A percentile compares a stretch with the other conserved stretches of the same genome.
Evolutionary conservation across 2,113 vertebrate genomes (phyloP).

Genomic region (Ophthalmolycus amberensis): DNA sequence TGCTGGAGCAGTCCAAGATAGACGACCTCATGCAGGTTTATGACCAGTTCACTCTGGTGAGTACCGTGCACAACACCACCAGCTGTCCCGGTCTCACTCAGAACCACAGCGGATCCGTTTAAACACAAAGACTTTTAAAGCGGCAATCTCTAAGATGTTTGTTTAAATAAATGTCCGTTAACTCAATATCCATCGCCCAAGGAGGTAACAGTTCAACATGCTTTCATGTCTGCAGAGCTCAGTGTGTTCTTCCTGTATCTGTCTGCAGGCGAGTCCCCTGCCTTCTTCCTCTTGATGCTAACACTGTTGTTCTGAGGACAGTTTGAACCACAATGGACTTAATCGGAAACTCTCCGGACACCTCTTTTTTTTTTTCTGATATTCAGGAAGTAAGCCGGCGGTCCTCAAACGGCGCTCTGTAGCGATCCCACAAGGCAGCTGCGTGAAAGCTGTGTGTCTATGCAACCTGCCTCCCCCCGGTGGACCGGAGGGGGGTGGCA

Average conservation of each 20-base stretch:
- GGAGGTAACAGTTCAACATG: too few species aligned
- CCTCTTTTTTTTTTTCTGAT: conserved; percentile 89
- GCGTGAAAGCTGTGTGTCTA: conserved; percentile 98
- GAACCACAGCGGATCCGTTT: not conserved
- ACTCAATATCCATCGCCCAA: not conserved
- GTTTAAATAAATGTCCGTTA: too few species aligned
- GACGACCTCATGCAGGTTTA: conserved; percentile 98
- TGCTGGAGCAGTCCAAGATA: conserved; percentile 98
- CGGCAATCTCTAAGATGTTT: not conserved
- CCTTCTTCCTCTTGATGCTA: conserved; percentile 95
- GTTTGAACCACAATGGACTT: conserved; percentile 75
- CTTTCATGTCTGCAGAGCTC: too few species aligned
- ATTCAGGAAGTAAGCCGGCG: conserved; percentile 98
- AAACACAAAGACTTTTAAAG: not conserved
- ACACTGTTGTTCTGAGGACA: conserved; percentile 86
- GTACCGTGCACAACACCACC: conserved; percentile 62
- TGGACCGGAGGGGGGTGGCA: conserved; percentile 87
- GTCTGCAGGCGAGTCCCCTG: conserved; percentile 92
- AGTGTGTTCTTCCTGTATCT: conserved; percentile 10
- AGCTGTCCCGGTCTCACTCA: not conserved
- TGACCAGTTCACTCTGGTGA: conserved; percentile 99
- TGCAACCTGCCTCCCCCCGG: conserved; percentile 95
- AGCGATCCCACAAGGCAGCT: conserved; percentile 97
- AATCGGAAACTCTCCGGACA: conserved; percentile 69
- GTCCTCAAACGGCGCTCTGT: conserved; percentile 94